phyloP scores from a whole-genome alignment of 2,113 vertebrate species.

The Gymnorhina tibicen region DNA sequence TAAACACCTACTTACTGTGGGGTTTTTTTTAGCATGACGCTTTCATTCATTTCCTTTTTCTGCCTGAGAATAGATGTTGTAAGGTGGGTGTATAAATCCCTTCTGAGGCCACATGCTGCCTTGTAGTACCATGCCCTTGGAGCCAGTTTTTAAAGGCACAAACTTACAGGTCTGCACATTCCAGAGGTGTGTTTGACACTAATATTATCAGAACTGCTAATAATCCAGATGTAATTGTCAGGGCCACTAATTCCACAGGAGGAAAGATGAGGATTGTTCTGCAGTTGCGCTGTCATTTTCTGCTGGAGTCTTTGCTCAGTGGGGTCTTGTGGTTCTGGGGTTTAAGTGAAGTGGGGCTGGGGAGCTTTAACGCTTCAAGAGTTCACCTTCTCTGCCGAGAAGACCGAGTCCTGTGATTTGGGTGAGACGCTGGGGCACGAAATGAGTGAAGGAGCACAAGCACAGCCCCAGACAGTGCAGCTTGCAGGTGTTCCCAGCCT shows the following conservation, averaged over 20 bases:
- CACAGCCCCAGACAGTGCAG: not conserved
- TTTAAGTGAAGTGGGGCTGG: not conserved
- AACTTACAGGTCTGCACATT: fast-evolving
- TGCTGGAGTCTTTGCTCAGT: not conserved
- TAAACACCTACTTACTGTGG: not conserved
- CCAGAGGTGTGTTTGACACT: not conserved
- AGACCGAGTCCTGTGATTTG: not conserved
- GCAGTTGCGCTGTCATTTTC: not conserved
- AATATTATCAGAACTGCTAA: not conserved
- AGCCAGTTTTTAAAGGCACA: not conserved
- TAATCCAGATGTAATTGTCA: not conserved
- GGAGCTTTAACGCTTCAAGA: not conserved
- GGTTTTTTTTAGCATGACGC: fast-evolving
- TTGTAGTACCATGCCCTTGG: not conserved
- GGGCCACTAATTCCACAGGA: not conserved
- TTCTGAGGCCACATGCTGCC: fast-evolving
- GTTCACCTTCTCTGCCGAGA: not conserved
- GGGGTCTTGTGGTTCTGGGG: not conserved
- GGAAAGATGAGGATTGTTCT: not conserved
- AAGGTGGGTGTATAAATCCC: not conserved
- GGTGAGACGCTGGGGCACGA: not conserved
- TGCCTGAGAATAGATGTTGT: fast-evolving
- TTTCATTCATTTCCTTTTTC: not conserved
- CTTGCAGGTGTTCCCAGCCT: not conserved
- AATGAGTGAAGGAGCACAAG: not conserved